Conservation (phyloP, 2,113 vertebrate genomes). For the Xiphophorus couchianus region DNA sequence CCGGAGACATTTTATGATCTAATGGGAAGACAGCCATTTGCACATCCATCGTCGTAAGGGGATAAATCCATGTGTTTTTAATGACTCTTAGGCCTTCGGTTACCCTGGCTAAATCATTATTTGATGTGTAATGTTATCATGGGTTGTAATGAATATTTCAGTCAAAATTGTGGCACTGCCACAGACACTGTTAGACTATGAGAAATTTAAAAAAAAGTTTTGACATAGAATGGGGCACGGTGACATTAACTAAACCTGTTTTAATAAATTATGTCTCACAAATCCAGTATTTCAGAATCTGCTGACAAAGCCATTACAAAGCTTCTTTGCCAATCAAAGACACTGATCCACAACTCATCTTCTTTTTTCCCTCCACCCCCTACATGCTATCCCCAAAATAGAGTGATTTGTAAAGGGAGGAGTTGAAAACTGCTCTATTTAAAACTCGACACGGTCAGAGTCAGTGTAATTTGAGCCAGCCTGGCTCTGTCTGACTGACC, state of each 20-base stretch:
- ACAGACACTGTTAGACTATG: background rate
- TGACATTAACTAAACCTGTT: background rate
- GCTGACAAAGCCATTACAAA: constrained; percentile 35
- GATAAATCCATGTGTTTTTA: constrained; percentile 13
- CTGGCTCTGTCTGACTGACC: constrained; percentile 55
- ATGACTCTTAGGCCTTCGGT: background rate
- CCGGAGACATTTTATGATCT: background rate
- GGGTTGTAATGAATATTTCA: background rate
- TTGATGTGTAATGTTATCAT: constrained; percentile 8
- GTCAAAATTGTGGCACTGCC: background rate
- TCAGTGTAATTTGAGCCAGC: constrained; percentile 83
- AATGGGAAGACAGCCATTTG: constrained; percentile 2
- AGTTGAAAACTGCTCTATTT: constrained; percentile 80
- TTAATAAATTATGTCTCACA: background rate
- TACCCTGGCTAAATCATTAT: constrained; percentile 1
- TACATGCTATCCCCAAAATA: constrained; percentile 72
- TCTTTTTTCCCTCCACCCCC: constrained; percentile 45
- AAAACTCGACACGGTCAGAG: constrained; percentile 75
- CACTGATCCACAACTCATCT: constrained; percentile 39
- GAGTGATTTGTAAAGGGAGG: constrained; percentile 70
- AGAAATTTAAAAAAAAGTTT: background rate
- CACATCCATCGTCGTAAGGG: background rate
- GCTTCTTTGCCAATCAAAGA: constrained; percentile 28
- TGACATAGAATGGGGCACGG: background rate
- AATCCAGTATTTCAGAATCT: background rate